phyloP scores from a whole-genome alignment of 2,888 invertebrate genomes.

The Agrotis puta region DNA sequence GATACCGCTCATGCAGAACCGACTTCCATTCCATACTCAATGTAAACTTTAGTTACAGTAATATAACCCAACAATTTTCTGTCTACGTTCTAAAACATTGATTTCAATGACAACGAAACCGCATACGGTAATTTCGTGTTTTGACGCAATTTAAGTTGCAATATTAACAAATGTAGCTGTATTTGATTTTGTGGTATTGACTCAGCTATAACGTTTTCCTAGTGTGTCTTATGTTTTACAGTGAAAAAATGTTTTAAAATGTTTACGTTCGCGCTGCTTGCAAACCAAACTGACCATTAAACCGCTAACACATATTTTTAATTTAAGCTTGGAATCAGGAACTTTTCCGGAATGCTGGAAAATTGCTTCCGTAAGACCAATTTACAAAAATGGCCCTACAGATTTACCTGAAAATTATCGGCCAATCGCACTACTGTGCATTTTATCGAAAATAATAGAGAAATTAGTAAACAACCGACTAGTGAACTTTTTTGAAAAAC shows the following conservation, averaged over 20 bases:
- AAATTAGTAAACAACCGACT: too few species aligned
- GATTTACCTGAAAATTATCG: too few species aligned
- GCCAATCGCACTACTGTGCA: too few species aligned
- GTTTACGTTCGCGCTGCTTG: conserved; percentile 21
- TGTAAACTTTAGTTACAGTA: conserved; percentile 56
- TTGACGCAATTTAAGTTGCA: conserved; percentile 38
- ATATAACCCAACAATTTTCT: conserved; percentile 45
- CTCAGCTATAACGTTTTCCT: conserved; percentile 17
- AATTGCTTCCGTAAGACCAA: too few species aligned
- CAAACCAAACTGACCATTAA: conserved; percentile 37
- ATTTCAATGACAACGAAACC: conserved; percentile 58
- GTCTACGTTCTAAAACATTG: conserved; percentile 45
- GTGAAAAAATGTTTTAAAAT: conserved; percentile 12
- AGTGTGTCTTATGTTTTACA: conserved; percentile 7
- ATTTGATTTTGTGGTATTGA: conserved; percentile 40
- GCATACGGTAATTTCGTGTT: conserved; percentile 45
- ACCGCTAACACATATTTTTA: too few species aligned
- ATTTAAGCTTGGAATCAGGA: too few species aligned
- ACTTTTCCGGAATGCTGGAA: too few species aligned
- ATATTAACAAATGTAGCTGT: conserved; percentile 26
- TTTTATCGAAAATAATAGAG: too few species aligned
- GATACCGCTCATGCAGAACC: conserved; percentile 85
- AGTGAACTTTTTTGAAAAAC: too few species aligned
- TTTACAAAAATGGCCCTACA: too few species aligned
- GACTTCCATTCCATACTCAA: conserved; percentile 60